Conservation (phyloP, 2,797 vertebrate genomes). For the Rhinichthys osculus region DNA sequence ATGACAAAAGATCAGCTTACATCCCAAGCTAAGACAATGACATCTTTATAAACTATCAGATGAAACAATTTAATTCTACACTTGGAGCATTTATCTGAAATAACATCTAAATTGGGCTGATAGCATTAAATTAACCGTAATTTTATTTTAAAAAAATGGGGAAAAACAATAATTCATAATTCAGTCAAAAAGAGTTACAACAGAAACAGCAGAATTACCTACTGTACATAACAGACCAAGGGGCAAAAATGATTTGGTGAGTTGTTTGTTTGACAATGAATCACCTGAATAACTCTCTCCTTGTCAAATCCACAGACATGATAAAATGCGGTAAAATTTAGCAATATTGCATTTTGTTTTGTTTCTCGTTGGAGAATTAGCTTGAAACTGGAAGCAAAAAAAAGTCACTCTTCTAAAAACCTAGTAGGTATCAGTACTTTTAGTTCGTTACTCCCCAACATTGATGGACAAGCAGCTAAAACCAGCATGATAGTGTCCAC, state of each 20-base stretch:
- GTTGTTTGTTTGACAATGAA: neutral
- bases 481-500: neutral
- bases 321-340: neutral
- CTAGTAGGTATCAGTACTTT: neutral
- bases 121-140: neutral
- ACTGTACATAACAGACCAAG: neutral
- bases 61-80: neutral
- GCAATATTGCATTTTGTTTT: neutral
- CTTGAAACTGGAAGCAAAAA: neutral
- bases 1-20: neutral
- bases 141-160: neutral
- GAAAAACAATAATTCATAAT: neutral
- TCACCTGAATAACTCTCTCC: neutral
- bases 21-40: neutral
- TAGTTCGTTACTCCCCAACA: neutral
- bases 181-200: neutral
- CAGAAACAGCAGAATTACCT: neutral
- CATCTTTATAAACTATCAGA: slow-evolving; percentile 7
- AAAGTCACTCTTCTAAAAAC: neutral
- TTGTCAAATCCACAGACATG: no score
- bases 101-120: neutral
- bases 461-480: neutral
- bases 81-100: neutral
- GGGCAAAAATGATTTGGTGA: neutral
- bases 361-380: neutral